These are phyloP conservation scores for Erethizon dorsatum DNA, from an alignment of 2,797 vertebrate species.

Conservation along the genomic window DNA sequence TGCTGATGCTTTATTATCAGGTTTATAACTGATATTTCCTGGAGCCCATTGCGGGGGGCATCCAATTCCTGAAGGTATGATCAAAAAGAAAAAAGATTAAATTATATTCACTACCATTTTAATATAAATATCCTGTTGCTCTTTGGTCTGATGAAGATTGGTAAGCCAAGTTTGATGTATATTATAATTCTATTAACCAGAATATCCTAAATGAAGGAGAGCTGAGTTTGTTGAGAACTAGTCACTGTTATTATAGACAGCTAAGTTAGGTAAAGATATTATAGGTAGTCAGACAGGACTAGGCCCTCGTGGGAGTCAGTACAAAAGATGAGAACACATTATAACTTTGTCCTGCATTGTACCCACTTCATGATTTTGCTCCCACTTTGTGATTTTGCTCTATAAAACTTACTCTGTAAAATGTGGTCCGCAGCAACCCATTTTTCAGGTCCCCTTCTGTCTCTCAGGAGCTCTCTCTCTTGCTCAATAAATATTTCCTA, in stretches of 20 bases:
- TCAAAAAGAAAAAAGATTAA: not conserved
- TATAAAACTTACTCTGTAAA: not conserved
- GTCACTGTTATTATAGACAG: not conserved
- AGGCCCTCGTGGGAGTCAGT: not conserved
- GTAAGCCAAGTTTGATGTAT: conserved; percentile 2
- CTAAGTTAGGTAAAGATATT: not conserved
- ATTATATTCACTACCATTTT: not conserved
- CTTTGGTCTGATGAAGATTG: not conserved
- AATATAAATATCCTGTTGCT: conserved; percentile 31
- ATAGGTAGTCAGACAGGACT: not conserved
- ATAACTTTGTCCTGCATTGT: not conserved
- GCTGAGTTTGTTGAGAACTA: not conserved
- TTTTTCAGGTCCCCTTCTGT: not conserved
- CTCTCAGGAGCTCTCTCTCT: not conserved
- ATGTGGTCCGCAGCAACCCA: not conserved
- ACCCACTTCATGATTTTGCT: not conserved
- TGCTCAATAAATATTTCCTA: not conserved
- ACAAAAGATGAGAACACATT: not conserved
- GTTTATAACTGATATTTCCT: conserved; percentile 42
- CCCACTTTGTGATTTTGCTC: not conserved
- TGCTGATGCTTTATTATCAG: not conserved
- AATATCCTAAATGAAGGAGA: conserved; percentile 31
- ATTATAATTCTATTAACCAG: conserved; percentile 33
- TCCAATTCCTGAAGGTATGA: conserved; percentile 34
- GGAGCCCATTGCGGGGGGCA: not conserved